Conservation (phyloP, 2,888 invertebrate genomes). For the Tipula vernalis region DNA sequence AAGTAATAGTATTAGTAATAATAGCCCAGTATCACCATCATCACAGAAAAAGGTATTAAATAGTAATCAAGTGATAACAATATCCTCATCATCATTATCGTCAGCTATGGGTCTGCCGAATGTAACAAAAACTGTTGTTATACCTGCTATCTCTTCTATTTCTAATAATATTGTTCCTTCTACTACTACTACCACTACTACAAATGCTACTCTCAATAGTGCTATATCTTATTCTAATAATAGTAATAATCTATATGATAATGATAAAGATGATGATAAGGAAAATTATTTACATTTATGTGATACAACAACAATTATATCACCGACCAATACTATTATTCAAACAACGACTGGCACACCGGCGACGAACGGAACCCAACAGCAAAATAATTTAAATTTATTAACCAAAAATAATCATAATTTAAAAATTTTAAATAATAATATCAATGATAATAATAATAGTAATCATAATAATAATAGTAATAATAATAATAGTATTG, state of each 20-base stretch:
- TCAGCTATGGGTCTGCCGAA: background rate
- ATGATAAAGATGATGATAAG: slow-evolving; percentile 11
- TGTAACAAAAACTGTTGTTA: background rate
- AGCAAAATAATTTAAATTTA: slow-evolving; percentile 6
- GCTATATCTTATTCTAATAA: background rate
- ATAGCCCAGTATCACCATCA: background rate
- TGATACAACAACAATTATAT: slow-evolving; percentile 9
- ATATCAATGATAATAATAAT: slow-evolving; percentile 10
- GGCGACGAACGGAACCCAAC: background rate
- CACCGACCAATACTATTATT: background rate
- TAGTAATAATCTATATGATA: slow-evolving; percentile 4
- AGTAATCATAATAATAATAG: slow-evolving; percentile 10
- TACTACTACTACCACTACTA: background rate
- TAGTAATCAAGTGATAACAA: background rate
- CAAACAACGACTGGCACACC: slow-evolving; percentile 12
- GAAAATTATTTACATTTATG: slow-evolving; percentile 11
- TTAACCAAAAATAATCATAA: slow-evolving; percentile 6
- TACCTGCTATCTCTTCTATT: background rate
- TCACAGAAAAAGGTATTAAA: slow-evolving; percentile 9
- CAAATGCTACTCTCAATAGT: background rate
- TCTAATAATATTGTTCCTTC: background rate
- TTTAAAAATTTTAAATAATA: slow-evolving; percentile 6
- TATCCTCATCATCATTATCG: slow-evolving; percentile 7
- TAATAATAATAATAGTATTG: slow-evolving; percentile 8
- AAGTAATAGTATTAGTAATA: background rate